Evolutionary conservation across 2,113 vertebrate genomes (phyloP).

Genomic region (Oreocharis arfaki): DNA sequence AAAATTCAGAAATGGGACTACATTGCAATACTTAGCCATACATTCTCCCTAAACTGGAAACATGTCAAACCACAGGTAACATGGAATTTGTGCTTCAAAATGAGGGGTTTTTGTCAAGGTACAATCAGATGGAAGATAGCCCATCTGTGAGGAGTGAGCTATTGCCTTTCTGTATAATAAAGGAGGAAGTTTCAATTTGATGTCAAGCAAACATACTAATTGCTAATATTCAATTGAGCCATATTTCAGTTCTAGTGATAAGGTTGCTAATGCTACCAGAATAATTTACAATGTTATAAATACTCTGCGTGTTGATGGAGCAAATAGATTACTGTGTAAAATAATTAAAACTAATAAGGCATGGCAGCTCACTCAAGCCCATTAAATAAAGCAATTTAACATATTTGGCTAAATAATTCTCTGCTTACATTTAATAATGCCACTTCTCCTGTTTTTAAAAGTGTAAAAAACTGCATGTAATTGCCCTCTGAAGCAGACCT

Average conservation of each 20-base stretch:
- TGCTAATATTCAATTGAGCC: neutral
- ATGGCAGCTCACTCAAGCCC: conserved; percentile 17
- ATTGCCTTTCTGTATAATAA: neutral
- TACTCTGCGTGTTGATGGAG: neutral
- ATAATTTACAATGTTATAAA: conserved; percentile 15
- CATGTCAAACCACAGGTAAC: neutral
- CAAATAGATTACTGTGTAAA: conserved; percentile 43
- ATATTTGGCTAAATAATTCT: conserved; percentile 28
- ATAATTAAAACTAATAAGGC: conserved; percentile 39
- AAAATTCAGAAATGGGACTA: neutral
- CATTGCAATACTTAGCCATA: neutral
- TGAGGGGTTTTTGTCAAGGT: neutral
- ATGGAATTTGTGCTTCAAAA: neutral
- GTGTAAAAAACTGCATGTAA: conserved; percentile 12
- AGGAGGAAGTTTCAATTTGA: neutral
- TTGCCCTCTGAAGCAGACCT: neutral
- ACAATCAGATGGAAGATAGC: neutral
- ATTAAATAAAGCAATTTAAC: conserved; percentile 31
- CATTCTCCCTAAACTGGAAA: neutral
- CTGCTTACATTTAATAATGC: conserved; percentile 15
- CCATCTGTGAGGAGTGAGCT: neutral
- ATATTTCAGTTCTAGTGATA: conserved; percentile 18
- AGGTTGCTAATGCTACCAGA: neutral
- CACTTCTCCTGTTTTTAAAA: neutral
- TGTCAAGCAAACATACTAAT: neutral